Conservation (phyloP, 2,888 invertebrate genomes). For the Ernsta delagoae region DNA sequence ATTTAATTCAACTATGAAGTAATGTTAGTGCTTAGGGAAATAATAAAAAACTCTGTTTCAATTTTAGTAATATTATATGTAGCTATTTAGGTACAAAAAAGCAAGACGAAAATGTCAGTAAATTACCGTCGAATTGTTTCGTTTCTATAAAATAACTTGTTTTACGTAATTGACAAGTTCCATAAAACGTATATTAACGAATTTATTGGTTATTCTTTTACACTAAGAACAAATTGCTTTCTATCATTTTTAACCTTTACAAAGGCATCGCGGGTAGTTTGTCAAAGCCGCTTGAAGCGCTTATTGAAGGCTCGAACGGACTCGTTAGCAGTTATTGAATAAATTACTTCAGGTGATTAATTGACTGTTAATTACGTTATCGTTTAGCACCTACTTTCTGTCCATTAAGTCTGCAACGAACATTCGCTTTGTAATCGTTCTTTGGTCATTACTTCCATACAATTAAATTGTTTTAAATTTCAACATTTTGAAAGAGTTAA, state of each 20-base stretch:
- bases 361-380: constrained; percentile 79
- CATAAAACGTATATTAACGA: neutral
- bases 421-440: constrained; percentile 27
- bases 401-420: constrained; percentile 49
- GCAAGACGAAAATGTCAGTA: too few species aligned
- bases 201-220: neutral
- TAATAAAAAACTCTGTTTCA: too few species aligned
- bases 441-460: constrained; percentile 25
- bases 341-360: constrained; percentile 77
- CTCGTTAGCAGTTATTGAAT: constrained; percentile 77
- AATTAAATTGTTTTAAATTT: constrained; percentile 30
- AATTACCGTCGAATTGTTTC: too few species aligned
- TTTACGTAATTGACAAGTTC: too few species aligned
- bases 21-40: too few species aligned
- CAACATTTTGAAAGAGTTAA: constrained; percentile 9
- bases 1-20: too few species aligned
- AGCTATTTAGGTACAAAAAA: too few species aligned
- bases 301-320: constrained; percentile 57
- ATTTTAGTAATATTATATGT: too few species aligned
- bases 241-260: constrained; percentile 4
- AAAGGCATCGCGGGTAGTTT: constrained; percentile 22
- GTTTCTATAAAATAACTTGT: too few species aligned
- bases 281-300: constrained; percentile 44
- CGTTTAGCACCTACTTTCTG: constrained; percentile 71
- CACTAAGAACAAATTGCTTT: neutral